Base-by-base conservation (phyloP, 2,888 invertebrate genomes). In the Taenaris catops region DNA sequence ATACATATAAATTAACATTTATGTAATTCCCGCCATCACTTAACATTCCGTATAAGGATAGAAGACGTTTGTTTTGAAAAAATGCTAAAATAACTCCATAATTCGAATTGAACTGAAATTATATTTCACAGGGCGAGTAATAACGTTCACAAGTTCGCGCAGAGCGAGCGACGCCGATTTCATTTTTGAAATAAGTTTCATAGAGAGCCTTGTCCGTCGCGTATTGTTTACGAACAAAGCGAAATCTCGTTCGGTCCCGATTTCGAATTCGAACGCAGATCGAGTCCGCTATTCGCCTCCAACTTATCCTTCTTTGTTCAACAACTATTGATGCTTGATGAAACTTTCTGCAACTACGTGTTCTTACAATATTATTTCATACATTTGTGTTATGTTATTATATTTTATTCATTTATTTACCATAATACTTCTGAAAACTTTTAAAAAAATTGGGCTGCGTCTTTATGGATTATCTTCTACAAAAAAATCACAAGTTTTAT, bases 201-300 rank as follows among this genome's bases (percentile, higher is more conserved):
- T 63, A 56, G 61, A 54, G 52, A 65, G 56, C 58, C 63, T 59
- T 61, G 69, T 71, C 66, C 62, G 62, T 42, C 60, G 70, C 59
- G 69, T 65, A 71, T 80, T 81, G 78, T 80, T 76, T 73, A 66
- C 59, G 74, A 80, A 79, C 78, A 78, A 75, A 72, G 71, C 65
- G 62, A 50, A 60, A 60, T 59, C 63, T 60, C 56, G 61, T 60
- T 63, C 53, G 66, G 56, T 57, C 63, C 55, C 63, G 61, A 63
- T n/a, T 68, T 61, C 55, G 46, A 44, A 36, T 45, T 44, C 34
- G 57, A 60, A 57, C 58, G 53, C 49, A 60, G 62, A 66, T 64
- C 60, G 55, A 59, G 63, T 63, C 63, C 57, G 54, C 59, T 44
- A 49, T 62, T 60, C 66, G 58, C 56, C 47, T 61, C 60, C 61